Evolutionary conservation across 2,113 vertebrate species (phyloP), one percentile per base, ranked within the genome.

Genomic region (Camelus dromedarius): DNA sequence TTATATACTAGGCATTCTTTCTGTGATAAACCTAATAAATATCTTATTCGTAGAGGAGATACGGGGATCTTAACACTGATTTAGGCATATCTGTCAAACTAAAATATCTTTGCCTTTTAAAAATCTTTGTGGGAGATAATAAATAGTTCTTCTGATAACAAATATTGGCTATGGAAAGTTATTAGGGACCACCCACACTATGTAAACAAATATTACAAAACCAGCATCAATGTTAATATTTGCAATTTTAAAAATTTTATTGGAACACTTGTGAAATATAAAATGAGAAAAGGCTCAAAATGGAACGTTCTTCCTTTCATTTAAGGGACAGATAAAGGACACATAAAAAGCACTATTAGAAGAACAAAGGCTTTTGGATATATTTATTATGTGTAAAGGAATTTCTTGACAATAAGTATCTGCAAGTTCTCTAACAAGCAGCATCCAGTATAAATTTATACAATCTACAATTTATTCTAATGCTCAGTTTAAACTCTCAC

Each of bases 121-220:
- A 77, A 72, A 52, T 92, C 3, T 80, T 89, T 75, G 20, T 48
- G 14, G 10, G 5, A 5, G 28, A 42, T 62, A 76, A 95, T 70
- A 89, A 89, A 96, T 58, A 88, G n/a, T 88, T 95, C 30, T 77
- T 85, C 22, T 72, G 20, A 52, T 62, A 90, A 75, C 66, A 92
- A 95, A 38, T 87, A 84, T 32, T 87, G 54, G 2, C 42, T 82
- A 64, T 46, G 64, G 46, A 80, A 80, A 64, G 10, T 86, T 90
- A 5, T 87, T 85, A 32, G 46, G 48, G 77, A 35, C 90, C 69
- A 96, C 62, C 46, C 28, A 95, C 22, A 54, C 56, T 88, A 5
- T 90, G 38, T 80, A 96, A 98, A 97, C 19, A 96, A 79, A 92
- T 85, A 46, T 42, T 76, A 26, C 13, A 80, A 90, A 72, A 82